These are phyloP conservation scores for Parnassius mnemosyne DNA, from an alignment of 2,888 invertebrate species.

Conservation along the genomic window DNA sequence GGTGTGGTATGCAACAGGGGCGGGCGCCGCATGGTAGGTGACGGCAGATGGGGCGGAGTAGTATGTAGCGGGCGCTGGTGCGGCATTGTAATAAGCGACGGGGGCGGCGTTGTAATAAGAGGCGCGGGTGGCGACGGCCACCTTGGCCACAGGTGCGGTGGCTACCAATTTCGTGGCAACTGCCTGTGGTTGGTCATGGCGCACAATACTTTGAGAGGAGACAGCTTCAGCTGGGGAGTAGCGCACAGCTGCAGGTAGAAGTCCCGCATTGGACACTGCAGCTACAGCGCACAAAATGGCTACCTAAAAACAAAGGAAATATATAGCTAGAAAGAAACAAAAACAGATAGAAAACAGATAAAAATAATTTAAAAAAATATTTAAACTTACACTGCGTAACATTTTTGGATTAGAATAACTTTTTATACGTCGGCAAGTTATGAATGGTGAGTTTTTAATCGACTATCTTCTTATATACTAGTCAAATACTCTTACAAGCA, in stretches of 20 bases:
- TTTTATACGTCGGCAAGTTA: too few relatives aligned
- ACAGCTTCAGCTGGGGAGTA: slow-evolving; percentile 52
- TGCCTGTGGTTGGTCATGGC: slow-evolving; percentile 50
- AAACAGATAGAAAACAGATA: too few relatives aligned
- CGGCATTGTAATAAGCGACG: slow-evolving; percentile 28
- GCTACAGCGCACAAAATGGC: slow-evolving; percentile 40
- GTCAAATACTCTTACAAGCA: too few relatives aligned
- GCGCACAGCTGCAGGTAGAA: slow-evolving; percentile 55
- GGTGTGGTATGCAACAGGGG: slow-evolving; percentile 9
- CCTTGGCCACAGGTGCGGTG: slow-evolving; percentile 37
- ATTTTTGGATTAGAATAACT: too few relatives aligned
- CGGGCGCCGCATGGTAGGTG: slow-evolving; percentile 29
- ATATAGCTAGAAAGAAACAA: too few relatives aligned
- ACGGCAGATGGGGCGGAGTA: slow-evolving; percentile 3
- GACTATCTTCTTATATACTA: too few relatives aligned
- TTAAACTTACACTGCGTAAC: too few relatives aligned
- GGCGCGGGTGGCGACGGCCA: slow-evolving; percentile 37
- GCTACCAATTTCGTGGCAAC: slow-evolving; percentile 40
- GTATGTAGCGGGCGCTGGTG: slow-evolving; percentile 22
- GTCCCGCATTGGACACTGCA: slow-evolving; percentile 43
- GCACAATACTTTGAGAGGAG: slow-evolving; percentile 58
- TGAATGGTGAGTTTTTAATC: too few relatives aligned
- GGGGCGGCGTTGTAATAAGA: slow-evolving; percentile 47
- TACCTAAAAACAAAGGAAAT: background rate
- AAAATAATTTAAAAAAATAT: too few relatives aligned